phyloP scores from a whole-genome alignment of 2,797 vertebrate species.

The Gouania willdenowi region DNA sequence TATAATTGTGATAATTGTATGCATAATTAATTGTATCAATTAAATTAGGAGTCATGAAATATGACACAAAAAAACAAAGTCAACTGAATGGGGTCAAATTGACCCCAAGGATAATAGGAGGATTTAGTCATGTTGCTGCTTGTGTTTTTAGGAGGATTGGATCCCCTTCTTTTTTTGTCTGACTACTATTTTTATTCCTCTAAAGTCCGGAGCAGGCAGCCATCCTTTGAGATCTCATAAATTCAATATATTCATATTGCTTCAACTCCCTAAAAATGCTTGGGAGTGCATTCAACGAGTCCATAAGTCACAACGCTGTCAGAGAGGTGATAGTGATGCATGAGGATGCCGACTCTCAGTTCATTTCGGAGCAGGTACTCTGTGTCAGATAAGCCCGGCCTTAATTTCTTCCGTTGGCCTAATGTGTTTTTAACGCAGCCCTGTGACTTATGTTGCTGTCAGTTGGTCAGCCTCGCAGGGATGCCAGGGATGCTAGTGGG shows the following conservation, averaged over 20 bases:
- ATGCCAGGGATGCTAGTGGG: conserved; percentile 61
- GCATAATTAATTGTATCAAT: no score
- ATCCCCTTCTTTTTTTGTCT: no score
- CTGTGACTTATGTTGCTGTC: conserved; percentile 79
- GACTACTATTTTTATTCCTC: no score
- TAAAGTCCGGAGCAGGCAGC: no score
- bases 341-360: conserved; percentile 46
- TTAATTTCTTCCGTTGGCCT: conserved; percentile 75
- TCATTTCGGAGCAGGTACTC: conserved; percentile 56
- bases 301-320: conserved; percentile 76
- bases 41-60: no score
- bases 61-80: no score
- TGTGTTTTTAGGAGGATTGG: no score
- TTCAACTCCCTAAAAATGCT: conserved; percentile 57
- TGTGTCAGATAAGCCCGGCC: conserved; percentile 65
- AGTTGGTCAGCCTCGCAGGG: conserved; percentile 55
- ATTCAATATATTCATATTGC: conserved; percentile 65
- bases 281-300: conserved; percentile 64
- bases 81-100: no score
- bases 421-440: conserved; percentile 82
- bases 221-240: conserved; percentile 64
- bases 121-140: no score
- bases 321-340: conserved; percentile 66
- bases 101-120: no score
- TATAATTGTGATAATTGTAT: no score